Base-by-base conservation (phyloP, 2,113 vertebrate species). In the Saccopteryx bilineata region DNA sequence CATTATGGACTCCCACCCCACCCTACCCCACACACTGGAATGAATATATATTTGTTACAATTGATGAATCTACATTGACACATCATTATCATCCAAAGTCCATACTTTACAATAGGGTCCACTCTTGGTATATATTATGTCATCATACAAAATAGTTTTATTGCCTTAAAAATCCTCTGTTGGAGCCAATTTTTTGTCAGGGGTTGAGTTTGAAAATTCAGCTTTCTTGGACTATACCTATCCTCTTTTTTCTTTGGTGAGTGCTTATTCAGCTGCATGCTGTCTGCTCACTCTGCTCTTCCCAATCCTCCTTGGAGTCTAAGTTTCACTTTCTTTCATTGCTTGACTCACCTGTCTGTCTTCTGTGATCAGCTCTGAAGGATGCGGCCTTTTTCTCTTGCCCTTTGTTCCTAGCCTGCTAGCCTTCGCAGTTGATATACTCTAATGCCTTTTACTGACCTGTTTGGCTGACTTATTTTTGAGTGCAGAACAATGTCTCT, bases 251-350 rank as follows among this genome's bases (percentile, higher is more conserved):
- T 56, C 78, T 61, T 68, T 26, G 48, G 24, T 14, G 19, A 56
- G 11, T 82, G 68, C 7, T 31, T 19, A 0, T 11, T 79, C 60
- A 12, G 1, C 13, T 13, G 9, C 23, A 5, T 15, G 15, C 46
- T 48, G 56, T 76, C 7, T 63, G n/a, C 80, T n/a, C 12, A 1
- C 7, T 26, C 11, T 2, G 5, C 63, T 71, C 61, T 58, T 24
- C 75, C 46, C n/a, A 63, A 18, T 54, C 24, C n/a, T 61, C 24
- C 23, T 74, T 28, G 26, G 31, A 46, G 17, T 82, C 7, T 92
- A 28, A 91, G 79, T 91, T 91, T 95, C 90, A 15, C 11, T 95
- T 96, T 89, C 96, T 24, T 91, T 26, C 21, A 21, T 46, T 28
- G 83, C 58, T 3, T 80, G 56, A 21, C 69, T 31, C 9, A 19